Conservation (phyloP, 2,888 invertebrate species). For the Oscheius sp. region DNA sequence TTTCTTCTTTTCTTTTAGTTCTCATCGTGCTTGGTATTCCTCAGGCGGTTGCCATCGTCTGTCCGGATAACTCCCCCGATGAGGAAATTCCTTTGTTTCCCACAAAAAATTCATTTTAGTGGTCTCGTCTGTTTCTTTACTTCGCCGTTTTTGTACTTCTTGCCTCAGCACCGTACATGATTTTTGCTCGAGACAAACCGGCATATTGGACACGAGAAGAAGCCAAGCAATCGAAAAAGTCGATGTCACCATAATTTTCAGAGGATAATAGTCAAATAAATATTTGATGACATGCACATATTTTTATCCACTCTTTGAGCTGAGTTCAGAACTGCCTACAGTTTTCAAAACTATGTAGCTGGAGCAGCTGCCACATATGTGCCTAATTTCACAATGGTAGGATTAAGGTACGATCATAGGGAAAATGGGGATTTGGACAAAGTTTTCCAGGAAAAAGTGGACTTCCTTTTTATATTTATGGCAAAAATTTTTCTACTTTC, state of each 20-base stretch:
- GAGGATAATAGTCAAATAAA: too few species aligned
- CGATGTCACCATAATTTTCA: too few species aligned
- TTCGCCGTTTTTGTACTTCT: not conserved
- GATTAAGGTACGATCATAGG: not conserved
- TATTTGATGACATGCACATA: not conserved
- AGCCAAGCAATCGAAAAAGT: too few species aligned
- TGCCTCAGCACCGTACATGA: not conserved
- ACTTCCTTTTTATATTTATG: too few species aligned
- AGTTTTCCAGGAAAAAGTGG: not conserved
- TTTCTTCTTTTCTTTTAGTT: constrained; percentile 47
- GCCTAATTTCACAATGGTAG: too few species aligned
- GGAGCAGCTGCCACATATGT: too few species aligned
- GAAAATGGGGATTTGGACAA: not conserved
- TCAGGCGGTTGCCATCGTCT: constrained; percentile 40
- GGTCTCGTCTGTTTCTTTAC: constrained; percentile 13
- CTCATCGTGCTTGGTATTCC: constrained; percentile 43
- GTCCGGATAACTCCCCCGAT: constrained; percentile 44
- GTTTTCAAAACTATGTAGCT: too few species aligned
- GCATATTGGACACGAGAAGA: not conserved
- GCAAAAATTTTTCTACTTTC: too few species aligned
- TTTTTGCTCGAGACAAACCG: constrained; percentile 14
- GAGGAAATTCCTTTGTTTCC: constrained; percentile 33
- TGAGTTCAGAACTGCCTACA: too few species aligned
- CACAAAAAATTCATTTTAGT: not conserved
- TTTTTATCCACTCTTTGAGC: not conserved